Conservation (phyloP, 2,113 vertebrate species). For the Neotoma lepida region DNA sequence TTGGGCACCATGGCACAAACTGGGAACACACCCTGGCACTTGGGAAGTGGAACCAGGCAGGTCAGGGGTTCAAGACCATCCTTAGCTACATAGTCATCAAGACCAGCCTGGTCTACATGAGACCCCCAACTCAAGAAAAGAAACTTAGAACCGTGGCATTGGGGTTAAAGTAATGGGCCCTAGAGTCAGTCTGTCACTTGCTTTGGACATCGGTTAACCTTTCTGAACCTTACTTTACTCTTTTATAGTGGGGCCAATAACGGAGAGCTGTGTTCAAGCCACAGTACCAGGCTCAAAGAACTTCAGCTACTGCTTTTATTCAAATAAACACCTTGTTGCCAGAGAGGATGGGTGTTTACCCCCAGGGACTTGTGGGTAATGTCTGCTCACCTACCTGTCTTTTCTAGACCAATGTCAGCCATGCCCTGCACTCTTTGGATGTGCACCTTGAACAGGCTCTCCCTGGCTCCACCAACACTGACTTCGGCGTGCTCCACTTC, state of each 20-base stretch:
- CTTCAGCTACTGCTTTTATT: neutral
- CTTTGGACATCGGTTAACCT: neutral
- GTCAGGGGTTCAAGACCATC: neutral
- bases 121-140: neutral
- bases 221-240: neutral
- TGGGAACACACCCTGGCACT: neutral
- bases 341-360: neutral
- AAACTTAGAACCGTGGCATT: neutral
- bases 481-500: neutral
- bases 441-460: neutral
- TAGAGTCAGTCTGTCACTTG: neutral
- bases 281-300: neutral
- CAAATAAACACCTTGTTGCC: slow-evolving; percentile 14
- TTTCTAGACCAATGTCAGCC: slow-evolving; percentile 53
- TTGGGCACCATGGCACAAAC: neutral
- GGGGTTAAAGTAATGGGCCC: neutral
- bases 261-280: neutral
- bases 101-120: neutral
- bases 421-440: slow-evolving; percentile 52
- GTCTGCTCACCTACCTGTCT: neutral
- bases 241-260: slow-evolving; percentile 13
- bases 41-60: neutral
- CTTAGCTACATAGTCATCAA: neutral
- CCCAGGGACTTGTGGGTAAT: neutral
- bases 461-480: neutral